Evolutionary conservation across 2,888 invertebrate species (phyloP).

Genomic region (Isoperla grammatica): DNA sequence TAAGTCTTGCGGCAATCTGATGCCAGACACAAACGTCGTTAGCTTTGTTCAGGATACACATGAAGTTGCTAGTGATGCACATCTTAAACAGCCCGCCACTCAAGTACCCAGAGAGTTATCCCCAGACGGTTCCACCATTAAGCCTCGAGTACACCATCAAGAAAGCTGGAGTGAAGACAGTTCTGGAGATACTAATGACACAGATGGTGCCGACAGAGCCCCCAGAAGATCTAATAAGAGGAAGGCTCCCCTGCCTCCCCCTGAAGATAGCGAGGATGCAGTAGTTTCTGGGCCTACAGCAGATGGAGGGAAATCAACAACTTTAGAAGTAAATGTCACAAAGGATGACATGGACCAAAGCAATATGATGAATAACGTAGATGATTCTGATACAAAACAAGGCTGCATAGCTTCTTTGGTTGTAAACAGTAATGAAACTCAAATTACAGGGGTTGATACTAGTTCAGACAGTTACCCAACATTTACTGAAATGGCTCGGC

Average conservation of each 20-base stretch:
- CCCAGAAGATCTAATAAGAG: constrained; percentile 58
- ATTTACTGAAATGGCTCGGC: constrained; percentile 15
- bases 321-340: no score
- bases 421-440: no score
- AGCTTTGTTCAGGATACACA: background rate
- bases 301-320: no score
- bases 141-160: constrained; percentile 6
- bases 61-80: no score
- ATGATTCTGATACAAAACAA: no score
- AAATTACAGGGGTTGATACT: no score
- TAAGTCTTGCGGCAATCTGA: constrained; percentile 44
- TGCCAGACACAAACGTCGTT: background rate
- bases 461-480: constrained; percentile 1
- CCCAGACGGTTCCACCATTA: background rate
- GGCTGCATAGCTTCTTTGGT: no score
- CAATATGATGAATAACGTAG: no score
- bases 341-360: no score
- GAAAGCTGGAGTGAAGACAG: constrained; percentile 38
- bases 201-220: constrained; percentile 41
- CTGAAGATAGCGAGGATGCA: constrained; percentile 33
- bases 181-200: constrained; percentile 30
- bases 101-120: no score
- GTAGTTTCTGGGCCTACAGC: no score
- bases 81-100: no score
- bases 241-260: constrained; percentile 67